phyloP scores from a whole-genome alignment of 1,140 invertebrate species.

The Olivierus martensii region DNA sequence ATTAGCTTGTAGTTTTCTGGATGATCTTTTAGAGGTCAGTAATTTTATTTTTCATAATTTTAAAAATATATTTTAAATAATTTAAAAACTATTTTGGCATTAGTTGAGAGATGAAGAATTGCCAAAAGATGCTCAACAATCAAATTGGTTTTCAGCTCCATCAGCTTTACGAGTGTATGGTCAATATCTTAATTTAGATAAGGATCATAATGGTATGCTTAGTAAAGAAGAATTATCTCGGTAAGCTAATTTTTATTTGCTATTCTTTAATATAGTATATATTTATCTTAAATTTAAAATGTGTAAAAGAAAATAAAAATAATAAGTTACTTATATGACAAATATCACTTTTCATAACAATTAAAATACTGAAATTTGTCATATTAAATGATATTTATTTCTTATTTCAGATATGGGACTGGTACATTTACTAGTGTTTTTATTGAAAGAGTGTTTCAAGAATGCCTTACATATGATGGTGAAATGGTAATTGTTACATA shows the following conservation, averaged over 20 bases:
- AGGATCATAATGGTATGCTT: slow-evolving; percentile 91
- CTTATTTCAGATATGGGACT: slow-evolving; percentile 59
- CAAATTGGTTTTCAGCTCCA: slow-evolving; percentile 89
- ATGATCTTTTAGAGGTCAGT: slow-evolving; percentile 70
- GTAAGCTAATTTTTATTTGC: too few relatives aligned
- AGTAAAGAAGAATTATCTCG: slow-evolving; percentile 72
- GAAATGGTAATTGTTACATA: slow-evolving; percentile 62
- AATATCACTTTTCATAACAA: too few relatives aligned
- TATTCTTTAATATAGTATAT: too few relatives aligned
- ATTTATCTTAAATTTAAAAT: too few relatives aligned
- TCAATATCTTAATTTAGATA: slow-evolving; percentile 83
- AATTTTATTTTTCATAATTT: neutral
- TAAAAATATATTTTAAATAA: neutral
- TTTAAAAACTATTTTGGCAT: neutral
- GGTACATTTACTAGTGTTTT: slow-evolving; percentile 84
- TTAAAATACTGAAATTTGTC: too few relatives aligned
- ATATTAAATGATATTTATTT: slow-evolving; percentile 8
- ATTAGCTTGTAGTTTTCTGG: slow-evolving; percentile 75
- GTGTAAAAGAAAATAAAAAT: too few relatives aligned
- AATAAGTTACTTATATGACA: too few relatives aligned
- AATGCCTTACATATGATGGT: slow-evolving; percentile 85
- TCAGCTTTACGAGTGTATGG: slow-evolving; percentile 81
- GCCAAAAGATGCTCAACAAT: slow-evolving; percentile 63
- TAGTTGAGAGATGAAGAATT: slow-evolving; percentile 58
- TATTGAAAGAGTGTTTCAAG: slow-evolving; percentile 85